Base-by-base conservation (phyloP, 2,888 invertebrate genomes). In the Meta bourneti region DNA sequence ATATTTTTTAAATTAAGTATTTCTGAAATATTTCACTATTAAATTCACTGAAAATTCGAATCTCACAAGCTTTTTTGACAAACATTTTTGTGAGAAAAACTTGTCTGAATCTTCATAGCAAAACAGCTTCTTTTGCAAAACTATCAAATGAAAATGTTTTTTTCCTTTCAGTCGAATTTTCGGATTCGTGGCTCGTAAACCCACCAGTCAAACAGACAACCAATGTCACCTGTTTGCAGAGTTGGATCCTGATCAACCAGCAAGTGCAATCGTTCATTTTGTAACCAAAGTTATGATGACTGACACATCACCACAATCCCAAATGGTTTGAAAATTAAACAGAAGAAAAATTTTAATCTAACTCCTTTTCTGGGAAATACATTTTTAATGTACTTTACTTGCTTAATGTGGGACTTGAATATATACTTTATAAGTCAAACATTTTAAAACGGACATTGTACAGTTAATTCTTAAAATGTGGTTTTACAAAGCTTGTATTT, bases 151-250 rank as follows among this genome's bases (percentile, higher is more conserved):
- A 34, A 34, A 34, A 34, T 34, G 34, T 34, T 34, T 34, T 34
- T 84, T 48, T 48, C 34, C 20, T 80, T 95, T 6, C 96, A 98
- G 98, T 94, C 97, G 98, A 93, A 97, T 98, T 94, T 99, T 99
- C 95, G 99, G 99, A 82, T 99, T 99, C 95, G 98, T 99, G 93
- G 98, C 99, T 51, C 96, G 97, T 94, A 96, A 98, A 95, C 97
- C 97, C 75, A 97, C 97, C 88, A 97, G 97, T 94, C 96, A 96
- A 93, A 96, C 97, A 80, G 98, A 99, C 95, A 99, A 99, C 96
- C 98, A 98, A 95, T 99, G 99, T 95, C 99, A 99, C 96, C 96
- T 99, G 93, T 99, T 99, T 95, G 98, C 98, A 48, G 99, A 99
- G 95, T 96, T 98, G 93, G 98, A 99, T 94, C 97, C 98, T 0